Conservation (phyloP, 2,113 vertebrate species). For the Calyptommatus sinebrachiatus region DNA sequence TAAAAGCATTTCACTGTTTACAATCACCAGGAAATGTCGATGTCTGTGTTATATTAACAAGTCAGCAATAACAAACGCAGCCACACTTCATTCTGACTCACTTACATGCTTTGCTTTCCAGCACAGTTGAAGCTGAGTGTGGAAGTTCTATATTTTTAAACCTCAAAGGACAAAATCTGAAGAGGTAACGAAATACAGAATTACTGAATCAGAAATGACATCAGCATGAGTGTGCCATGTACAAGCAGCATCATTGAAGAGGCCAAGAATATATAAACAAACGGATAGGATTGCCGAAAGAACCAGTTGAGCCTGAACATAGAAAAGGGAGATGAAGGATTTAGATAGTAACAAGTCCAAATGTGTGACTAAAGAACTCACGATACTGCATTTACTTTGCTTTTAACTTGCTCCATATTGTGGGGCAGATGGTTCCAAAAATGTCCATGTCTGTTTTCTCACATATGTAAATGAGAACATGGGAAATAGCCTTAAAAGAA, state of each 20-base stretch:
- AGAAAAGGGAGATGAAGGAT: background rate
- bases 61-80: slow-evolving; percentile 54
- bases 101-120: slow-evolving; percentile 34
- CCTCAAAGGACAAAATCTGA: slow-evolving; percentile 2
- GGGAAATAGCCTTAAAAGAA: background rate
- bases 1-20: slow-evolving; percentile 75
- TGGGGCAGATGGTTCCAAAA: background rate
- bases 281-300: too few relatives aligned
- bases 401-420: background rate
- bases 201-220: background rate
- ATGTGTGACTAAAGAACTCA: slow-evolving; percentile 9
- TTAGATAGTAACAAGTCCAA: background rate
- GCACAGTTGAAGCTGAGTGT: slow-evolving; percentile 15
- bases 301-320: too few relatives aligned
- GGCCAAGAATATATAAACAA: too few relatives aligned
- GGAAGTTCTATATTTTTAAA: slow-evolving; percentile 18
- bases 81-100: slow-evolving; percentile 39
- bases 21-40: slow-evolving; percentile 67
- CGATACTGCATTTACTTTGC: background rate
- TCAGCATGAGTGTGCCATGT: background rate
- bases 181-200: background rate
- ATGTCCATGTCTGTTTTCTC: background rate
- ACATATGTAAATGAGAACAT: background rate
- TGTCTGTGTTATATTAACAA: slow-evolving; percentile 67
- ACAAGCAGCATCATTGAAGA: too few relatives aligned